Conservation (phyloP, 2,888 invertebrate genomes). For the Chrysomela aeneicollis region DNA sequence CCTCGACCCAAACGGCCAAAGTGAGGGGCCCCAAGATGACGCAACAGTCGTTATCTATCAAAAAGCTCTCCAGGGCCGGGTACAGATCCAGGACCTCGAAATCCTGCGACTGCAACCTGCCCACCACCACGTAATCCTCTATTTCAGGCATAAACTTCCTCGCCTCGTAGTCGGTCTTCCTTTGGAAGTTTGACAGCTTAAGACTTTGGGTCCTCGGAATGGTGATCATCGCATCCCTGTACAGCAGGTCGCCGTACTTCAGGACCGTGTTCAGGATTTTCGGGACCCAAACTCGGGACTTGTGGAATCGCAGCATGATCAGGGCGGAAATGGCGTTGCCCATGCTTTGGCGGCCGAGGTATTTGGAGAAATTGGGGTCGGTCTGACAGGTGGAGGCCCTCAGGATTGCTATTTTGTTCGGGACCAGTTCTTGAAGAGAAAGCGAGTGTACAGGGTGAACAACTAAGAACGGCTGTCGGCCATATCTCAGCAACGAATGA, state of each 20-base stretch:
- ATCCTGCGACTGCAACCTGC: slow-evolving; percentile 53
- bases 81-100: slow-evolving; percentile 54
- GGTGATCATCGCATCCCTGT: slow-evolving; percentile 50
- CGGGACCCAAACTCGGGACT: slow-evolving; percentile 58
- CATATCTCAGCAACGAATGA: too few relatives aligned
- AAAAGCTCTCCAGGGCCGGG: slow-evolving; percentile 57
- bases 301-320: slow-evolving; percentile 56
- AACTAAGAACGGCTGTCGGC: too few relatives aligned
- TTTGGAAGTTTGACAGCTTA: slow-evolving; percentile 45
- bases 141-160: slow-evolving; percentile 50
- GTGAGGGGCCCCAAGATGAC: slow-evolving; percentile 58
- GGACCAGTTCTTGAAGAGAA: slow-evolving; percentile 46
- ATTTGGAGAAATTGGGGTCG: slow-evolving; percentile 53
- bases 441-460: too few relatives aligned
- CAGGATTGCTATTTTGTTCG: slow-evolving; percentile 54
- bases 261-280: slow-evolving; percentile 57
- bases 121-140: slow-evolving; percentile 54
- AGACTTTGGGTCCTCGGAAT: slow-evolving; percentile 43
- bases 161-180: slow-evolving; percentile 50
- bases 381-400: slow-evolving; percentile 56
- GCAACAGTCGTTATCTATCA: slow-evolving; percentile 55
- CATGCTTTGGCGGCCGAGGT: slow-evolving; percentile 53
- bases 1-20: slow-evolving; percentile 60
- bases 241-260: slow-evolving; percentile 56
- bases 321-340: slow-evolving; percentile 58